Conservation (phyloP, 1,140 invertebrate species). For the Calliopsis andreniformis region DNA sequence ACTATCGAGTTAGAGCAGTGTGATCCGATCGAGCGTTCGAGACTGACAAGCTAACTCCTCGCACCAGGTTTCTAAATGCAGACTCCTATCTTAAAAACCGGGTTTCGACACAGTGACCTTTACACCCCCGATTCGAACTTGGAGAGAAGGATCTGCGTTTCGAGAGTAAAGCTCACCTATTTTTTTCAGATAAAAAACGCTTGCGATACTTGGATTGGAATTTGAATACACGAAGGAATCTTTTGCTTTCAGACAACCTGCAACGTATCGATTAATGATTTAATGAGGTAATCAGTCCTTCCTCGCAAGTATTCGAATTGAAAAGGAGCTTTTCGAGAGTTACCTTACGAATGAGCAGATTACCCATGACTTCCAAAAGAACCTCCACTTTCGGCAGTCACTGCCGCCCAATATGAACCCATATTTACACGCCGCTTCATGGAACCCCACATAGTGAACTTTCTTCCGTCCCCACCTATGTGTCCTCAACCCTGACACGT, state of each 20-base stretch:
- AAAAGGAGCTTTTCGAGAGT: constrained; percentile 3
- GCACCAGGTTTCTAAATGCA: not conserved
- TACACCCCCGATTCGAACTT: not conserved
- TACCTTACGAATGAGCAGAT: constrained; percentile 64
- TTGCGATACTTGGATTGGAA: too few relatives aligned
- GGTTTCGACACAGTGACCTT: not conserved
- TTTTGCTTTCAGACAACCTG: not conserved
- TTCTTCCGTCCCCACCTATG: constrained; percentile 50
- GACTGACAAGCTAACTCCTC: too few relatives aligned
- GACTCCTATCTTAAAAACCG: not conserved
- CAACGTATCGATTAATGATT: not conserved
- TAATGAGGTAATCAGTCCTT: not conserved
- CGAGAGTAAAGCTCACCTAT: too few relatives aligned
- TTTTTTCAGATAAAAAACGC: too few relatives aligned
- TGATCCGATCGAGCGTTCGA: too few relatives aligned
- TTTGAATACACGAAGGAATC: too few relatives aligned
- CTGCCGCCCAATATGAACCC: constrained; percentile 48
- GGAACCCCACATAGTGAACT: constrained; percentile 55
- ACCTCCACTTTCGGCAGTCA: constrained; percentile 63
- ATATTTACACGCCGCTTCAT: constrained; percentile 67
- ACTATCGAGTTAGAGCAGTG: too few relatives aligned
- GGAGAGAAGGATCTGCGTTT: not conserved
- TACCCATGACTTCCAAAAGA: constrained; percentile 63
- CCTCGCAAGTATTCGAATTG: not conserved
- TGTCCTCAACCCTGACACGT: constrained; percentile 44